A percentile compares a stretch with the other conserved stretches of the same genome.
Evolutionary conservation across 2,797 vertebrate genomes (phyloP).

Genomic region (Hoplostethus mediterraneus): DNA sequence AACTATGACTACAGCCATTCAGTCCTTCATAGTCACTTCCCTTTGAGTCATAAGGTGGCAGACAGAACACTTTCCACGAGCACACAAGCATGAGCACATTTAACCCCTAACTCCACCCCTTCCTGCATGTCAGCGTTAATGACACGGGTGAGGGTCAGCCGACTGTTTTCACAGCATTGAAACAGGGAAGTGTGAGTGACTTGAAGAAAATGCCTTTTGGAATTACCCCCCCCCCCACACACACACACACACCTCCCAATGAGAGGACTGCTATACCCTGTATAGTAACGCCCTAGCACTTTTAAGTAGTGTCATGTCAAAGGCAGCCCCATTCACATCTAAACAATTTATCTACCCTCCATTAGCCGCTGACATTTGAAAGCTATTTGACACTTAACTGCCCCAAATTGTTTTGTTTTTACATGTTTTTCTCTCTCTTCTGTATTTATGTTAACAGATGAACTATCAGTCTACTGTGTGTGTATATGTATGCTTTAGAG

Average conservation of each 20-base stretch:
- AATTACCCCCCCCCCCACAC: no score
- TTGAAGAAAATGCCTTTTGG: no score
- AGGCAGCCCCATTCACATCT: neutral
- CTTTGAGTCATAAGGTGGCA: constrained; percentile 53
- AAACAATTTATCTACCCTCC: constrained; percentile 2
- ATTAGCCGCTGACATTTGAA: neutral
- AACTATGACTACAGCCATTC: constrained; percentile 5
- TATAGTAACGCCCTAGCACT: constrained; percentile 29
- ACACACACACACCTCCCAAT: no score
- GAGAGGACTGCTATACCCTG: no score
- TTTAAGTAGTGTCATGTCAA: constrained; percentile 15
- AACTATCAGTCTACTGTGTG: constrained; percentile 10
- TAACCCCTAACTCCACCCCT: constrained; percentile 22
- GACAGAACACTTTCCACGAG: neutral
- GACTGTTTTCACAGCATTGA: constrained; percentile 3
- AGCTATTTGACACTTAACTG: neutral
- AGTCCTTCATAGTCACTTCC: constrained; percentile 41
- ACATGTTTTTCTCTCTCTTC: neutral
- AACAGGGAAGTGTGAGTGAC: constrained; percentile 36
- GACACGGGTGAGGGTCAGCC: constrained; percentile 37
- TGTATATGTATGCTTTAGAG: constrained; percentile 36
- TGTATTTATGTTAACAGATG: constrained; percentile 7
- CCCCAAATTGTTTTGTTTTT: neutral
- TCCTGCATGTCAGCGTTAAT: constrained; percentile 32
- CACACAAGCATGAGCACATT: constrained; percentile 5